Evolutionary conservation across 1,140 invertebrate species (phyloP), one percentile per base, ranked within the genome.

Genomic region (Saccostrea cuccullata): DNA sequence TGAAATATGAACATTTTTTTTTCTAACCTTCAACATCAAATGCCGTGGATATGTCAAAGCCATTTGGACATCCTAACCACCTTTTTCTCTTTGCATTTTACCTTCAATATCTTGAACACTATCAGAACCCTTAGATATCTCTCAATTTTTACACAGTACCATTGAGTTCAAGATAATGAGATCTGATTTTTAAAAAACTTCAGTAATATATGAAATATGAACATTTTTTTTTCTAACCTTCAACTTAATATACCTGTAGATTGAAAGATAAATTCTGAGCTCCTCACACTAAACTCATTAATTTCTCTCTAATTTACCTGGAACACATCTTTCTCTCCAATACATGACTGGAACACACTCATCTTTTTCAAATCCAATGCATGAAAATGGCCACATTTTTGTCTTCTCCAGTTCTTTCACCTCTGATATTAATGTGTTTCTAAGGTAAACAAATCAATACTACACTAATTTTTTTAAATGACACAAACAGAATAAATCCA

Each of bases 331-430:
- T n/a, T n/a, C n/a, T n/a, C n/a, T n/a, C n/a, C n/a, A n/a, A n/a
- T n/a, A n/a, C n/a, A n/a, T n/a, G n/a, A n/a, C n/a, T n/a, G 0
- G 91, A 90, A 26, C 89, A n/a, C n/a, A n/a, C n/a, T n/a, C 23
- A 8, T 91, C 90, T 83, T 92, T 92, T 55, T 92, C 91, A 26
- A 92, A 84, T 30, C 85, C 87, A 30, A 93, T 85, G 86, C 92
- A 93, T 2, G 92, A 92, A 88, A 92, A 92, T 20, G 91, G 92
- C 92, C 92, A 93, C 91, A 92, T 92, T 56, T 93, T 92, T 30
- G 87, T 89, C 1, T 85, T 64, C 64, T 92, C 90, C 91, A 91
- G 92, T 13, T 85, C 86, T 73, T 91, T 89, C 23, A 93, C 90
- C 20, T 92, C 91, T 26, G 84, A 83, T 36, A 90, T 90, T 17